Conservation (phyloP, 2,888 invertebrate species). For the Diloba caeruleocephala region DNA sequence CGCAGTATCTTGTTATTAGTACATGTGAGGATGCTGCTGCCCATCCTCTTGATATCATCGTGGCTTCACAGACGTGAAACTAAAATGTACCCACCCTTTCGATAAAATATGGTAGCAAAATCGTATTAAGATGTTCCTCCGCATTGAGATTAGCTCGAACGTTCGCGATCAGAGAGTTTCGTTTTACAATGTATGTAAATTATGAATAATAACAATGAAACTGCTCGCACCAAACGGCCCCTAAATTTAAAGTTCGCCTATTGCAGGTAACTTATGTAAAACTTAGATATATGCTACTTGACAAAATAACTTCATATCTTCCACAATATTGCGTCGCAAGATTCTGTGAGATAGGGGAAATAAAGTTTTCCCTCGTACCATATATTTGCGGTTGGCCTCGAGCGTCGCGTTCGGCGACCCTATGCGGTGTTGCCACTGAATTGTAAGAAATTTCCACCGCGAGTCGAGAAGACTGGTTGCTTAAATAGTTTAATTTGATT, state of each 20-base stretch:
- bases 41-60: too few relatives aligned
- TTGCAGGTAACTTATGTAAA: slow-evolving; percentile 48
- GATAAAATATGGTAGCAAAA: too few relatives aligned
- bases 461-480: slow-evolving; percentile 28
- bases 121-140: too few relatives aligned
- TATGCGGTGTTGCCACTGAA: slow-evolving; percentile 35
- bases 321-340: slow-evolving; percentile 49
- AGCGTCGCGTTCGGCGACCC: slow-evolving; percentile 36
- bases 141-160: too few relatives aligned
- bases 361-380: slow-evolving; percentile 56
- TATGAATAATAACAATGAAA: slow-evolving; percentile 3
- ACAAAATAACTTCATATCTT: slow-evolving; percentile 55
- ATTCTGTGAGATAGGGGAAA: slow-evolving; percentile 56
- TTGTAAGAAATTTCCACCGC: slow-evolving; percentile 44
- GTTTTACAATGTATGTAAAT: not conserved
- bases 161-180: too few relatives aligned
- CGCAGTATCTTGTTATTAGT: too few relatives aligned
- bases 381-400: slow-evolving; percentile 62
- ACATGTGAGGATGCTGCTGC: too few relatives aligned
- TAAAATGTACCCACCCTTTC: too few relatives aligned
- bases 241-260: slow-evolving; percentile 23
- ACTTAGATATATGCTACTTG: slow-evolving; percentile 48
- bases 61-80: too few relatives aligned
- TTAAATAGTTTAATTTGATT: slow-evolving; percentile 28
- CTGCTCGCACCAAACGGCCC: slow-evolving; percentile 4